Percentiles rank a stretch among this genome's conserved stretches.
Evolutionary conservation across 1,140 invertebrate species (phyloP).

Genomic region (Ptiloglossa arizonensis): DNA sequence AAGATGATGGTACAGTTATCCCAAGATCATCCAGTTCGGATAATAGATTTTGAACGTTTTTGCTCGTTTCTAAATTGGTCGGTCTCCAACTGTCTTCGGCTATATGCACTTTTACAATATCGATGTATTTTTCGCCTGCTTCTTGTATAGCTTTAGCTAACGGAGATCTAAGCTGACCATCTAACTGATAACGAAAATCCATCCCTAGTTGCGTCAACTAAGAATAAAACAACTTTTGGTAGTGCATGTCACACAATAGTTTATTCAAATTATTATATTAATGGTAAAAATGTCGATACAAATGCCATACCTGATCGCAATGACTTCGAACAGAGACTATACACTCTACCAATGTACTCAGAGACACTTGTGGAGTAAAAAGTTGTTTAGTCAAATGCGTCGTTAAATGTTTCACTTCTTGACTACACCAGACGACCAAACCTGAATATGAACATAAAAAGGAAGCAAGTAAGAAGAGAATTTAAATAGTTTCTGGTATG

Average conservation of each 20-base stretch:
- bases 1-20: slow-evolving; percentile 72
- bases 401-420: slow-evolving; percentile 92
- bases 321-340: slow-evolving; percentile 89
- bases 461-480: not conserved
- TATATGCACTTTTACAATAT: slow-evolving; percentile 87
- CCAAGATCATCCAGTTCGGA: slow-evolving; percentile 80
- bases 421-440: slow-evolving; percentile 94
- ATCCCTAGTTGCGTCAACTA: slow-evolving; percentile 88
- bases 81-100: slow-evolving; percentile 88
- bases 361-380: slow-evolving; percentile 93
- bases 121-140: slow-evolving; percentile 88
- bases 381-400: slow-evolving; percentile 93
- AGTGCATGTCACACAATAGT: slow-evolving; percentile 10
- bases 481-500: not conserved
- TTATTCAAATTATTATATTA: not conserved
- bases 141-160: slow-evolving; percentile 85
- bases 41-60: slow-evolving; percentile 80
- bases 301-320: slow-evolving; percentile 85
- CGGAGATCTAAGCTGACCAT: slow-evolving; percentile 88
- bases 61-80: slow-evolving; percentile 85
- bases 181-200: slow-evolving; percentile 92
- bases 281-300: not conserved
- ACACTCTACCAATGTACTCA: slow-evolving; percentile 93
- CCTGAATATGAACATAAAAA: slow-evolving; percentile 81
- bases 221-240: slow-evolving; percentile 54